These are phyloP conservation scores for Heliconius charithonia DNA, from an alignment of 2,888 invertebrate species.

Conservation along the genomic window DNA sequence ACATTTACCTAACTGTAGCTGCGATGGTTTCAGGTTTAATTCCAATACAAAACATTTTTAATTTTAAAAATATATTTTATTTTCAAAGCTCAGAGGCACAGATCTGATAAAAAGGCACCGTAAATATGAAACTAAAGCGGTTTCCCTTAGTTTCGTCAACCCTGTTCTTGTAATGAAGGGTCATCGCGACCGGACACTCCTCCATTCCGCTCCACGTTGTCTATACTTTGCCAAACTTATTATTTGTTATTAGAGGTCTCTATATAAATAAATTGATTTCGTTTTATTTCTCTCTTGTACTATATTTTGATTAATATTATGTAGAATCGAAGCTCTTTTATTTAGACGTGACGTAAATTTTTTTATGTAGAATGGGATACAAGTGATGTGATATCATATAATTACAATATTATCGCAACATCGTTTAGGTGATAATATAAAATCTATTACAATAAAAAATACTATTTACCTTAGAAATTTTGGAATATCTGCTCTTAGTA, in stretches of 20 bases:
- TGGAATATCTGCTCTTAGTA: too few relatives aligned
- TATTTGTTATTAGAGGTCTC: constrained; percentile 22
- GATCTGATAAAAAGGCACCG: too few relatives aligned
- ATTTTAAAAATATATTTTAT: too few relatives aligned
- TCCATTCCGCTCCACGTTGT: neutral
- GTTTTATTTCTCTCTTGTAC: neutral
- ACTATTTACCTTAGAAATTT: too few relatives aligned
- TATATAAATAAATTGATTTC: constrained; percentile 26
- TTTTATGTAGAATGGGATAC: neutral
- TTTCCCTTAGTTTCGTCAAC: neutral
- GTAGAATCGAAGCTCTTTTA: neutral
- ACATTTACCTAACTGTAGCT: neutral
- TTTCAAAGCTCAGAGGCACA: too few relatives aligned
- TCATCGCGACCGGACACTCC: constrained; percentile 4
- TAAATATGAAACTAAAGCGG: neutral
- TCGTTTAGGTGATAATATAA: too few relatives aligned
- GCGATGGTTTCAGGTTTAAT: neutral
- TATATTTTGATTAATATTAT: constrained; percentile 2
- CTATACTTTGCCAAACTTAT: constrained; percentile 20
- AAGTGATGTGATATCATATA: too few relatives aligned
- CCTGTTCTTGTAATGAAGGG: constrained; percentile 8
- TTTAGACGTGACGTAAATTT: constrained; percentile 1
- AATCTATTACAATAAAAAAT: too few relatives aligned
- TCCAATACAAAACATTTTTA: neutral
- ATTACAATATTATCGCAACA: too few relatives aligned